Percentiles rank a stretch among this genome's conserved stretches.
phyloP scores from a whole-genome alignment of 2,113 vertebrate species.

The Crotophaga sulcirostris region DNA sequence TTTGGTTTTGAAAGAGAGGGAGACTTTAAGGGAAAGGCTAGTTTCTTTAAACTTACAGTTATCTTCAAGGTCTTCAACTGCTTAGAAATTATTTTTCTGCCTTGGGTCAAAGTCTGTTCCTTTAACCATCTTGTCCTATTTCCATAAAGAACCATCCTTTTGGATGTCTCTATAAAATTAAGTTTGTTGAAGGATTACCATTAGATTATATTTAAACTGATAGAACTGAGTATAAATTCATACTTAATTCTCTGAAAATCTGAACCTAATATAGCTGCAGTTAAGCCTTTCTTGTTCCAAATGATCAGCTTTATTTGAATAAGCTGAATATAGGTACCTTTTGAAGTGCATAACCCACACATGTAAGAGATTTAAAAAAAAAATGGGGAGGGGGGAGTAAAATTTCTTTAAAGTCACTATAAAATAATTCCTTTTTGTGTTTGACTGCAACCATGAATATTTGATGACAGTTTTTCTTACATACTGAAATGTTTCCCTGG shows the following conservation, averaged over 20 bases:
- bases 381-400: not conserved
- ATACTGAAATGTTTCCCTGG: not conserved
- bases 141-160: conserved; percentile 32
- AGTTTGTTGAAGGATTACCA: conserved; percentile 19
- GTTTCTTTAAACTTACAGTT: not conserved
- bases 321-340: not conserved
- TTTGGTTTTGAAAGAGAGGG: not conserved
- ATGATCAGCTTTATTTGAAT: not conserved
- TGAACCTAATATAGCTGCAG: conserved; percentile 27
- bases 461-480: not conserved
- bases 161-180: not conserved
- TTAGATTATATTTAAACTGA: conserved; percentile 46
- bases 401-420: not conserved
- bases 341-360: not conserved
- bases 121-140: conserved; percentile 54
- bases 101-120: conserved; percentile 30
- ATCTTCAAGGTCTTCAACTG: not conserved
- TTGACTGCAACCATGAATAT: not conserved
- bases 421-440: not conserved
- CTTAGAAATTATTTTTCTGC: not conserved
- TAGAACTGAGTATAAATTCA: conserved; percentile 16
- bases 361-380: not conserved
- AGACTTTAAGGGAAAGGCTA: not conserved
- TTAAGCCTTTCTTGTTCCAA: conserved; percentile 19
- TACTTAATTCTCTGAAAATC: conserved; percentile 45